Evolutionary conservation across 2,113 vertebrate genomes (phyloP).

Genomic region (Myanophis thanlyinensis): DNA sequence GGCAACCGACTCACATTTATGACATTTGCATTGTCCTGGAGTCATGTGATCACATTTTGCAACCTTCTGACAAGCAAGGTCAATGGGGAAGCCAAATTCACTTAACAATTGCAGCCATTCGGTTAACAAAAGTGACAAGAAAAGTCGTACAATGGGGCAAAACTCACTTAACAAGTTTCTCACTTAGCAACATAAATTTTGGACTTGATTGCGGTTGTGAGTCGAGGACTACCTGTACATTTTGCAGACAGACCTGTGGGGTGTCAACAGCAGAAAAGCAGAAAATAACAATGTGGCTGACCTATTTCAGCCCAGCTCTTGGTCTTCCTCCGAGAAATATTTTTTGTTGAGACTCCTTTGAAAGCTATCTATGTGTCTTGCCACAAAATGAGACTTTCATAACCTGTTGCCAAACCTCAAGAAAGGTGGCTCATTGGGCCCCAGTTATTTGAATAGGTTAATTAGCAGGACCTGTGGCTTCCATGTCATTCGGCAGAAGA

Average conservation of each 20-base stretch:
- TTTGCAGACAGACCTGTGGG: background rate
- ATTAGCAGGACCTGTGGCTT: conserved; percentile 5
- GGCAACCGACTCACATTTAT: too few species aligned
- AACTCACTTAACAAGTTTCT: too few species aligned
- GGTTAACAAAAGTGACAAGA: too few species aligned
- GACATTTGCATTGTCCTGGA: too few species aligned
- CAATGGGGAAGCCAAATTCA: too few species aligned
- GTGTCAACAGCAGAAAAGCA: background rate
- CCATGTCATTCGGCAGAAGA: background rate
- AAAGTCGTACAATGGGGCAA: too few species aligned
- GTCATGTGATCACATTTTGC: too few species aligned
- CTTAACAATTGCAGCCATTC: too few species aligned
- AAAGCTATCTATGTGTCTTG: background rate
- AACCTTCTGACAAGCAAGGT: too few species aligned
- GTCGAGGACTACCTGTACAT: too few species aligned
- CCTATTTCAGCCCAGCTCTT: background rate
- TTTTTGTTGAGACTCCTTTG: background rate
- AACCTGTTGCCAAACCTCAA: background rate
- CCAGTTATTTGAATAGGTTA: background rate
- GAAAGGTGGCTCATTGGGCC: background rate
- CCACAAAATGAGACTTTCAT: background rate
- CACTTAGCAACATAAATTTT: too few species aligned
- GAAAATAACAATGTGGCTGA: background rate
- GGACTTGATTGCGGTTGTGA: too few species aligned
- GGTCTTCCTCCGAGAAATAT: background rate